These are phyloP conservation scores for Campopleginae sp. DNA, from an alignment of 2,888 invertebrate genomes.

Conservation along the genomic window DNA sequence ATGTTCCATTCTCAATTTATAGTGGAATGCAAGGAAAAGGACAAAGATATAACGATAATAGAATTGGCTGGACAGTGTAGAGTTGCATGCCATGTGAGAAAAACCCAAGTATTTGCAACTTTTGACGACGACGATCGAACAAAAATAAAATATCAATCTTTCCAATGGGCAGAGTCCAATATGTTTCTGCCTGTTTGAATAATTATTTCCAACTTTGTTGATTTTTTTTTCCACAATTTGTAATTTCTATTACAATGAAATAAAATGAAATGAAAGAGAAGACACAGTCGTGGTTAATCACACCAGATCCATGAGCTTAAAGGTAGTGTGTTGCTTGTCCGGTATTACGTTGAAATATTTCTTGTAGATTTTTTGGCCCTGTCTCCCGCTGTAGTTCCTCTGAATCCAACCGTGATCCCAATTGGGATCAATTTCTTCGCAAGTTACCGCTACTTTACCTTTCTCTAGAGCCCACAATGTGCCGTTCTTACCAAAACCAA, in stretches of 20 bases:
- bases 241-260: conserved; percentile 38
- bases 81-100: conserved; percentile 80
- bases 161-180: conserved; percentile 80
- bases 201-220: not conserved
- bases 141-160: conserved; percentile 79
- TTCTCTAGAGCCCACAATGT: conserved; percentile 92
- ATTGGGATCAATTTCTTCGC: conserved; percentile 92
- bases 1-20: conserved; percentile 92
- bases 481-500: conserved; percentile 92
- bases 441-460: conserved; percentile 92
- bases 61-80: conserved; percentile 79
- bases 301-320: conserved; percentile 90
- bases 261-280: conserved; percentile 41
- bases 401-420: conserved; percentile 92
- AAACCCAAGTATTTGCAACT: conserved; percentile 79
- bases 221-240: not conserved
- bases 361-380: conserved; percentile 90
- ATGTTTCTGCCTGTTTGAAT: conserved; percentile 59
- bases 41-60: conserved; percentile 79
- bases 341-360: conserved; percentile 95
- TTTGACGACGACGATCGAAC: conserved; percentile 73
- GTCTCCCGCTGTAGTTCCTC: conserved; percentile 87
- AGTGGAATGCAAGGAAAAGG: conserved; percentile 88
- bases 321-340: conserved; percentile 90
- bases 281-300: conserved; percentile 81